Evolutionary conservation across 2,113 vertebrate species (phyloP).

Genomic region (Oncorhynchus masou): DNA sequence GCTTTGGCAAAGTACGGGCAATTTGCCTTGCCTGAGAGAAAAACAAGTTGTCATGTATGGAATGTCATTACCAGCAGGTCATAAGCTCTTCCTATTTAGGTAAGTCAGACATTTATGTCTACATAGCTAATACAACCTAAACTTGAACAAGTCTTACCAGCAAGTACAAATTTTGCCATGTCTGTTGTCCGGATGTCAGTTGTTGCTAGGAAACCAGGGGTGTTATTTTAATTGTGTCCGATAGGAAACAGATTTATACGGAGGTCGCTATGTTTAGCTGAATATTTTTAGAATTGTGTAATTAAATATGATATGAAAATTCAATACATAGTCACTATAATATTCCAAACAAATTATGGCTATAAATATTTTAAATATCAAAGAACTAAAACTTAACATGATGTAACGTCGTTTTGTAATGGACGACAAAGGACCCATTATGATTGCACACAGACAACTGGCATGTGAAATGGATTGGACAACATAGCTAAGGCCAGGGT

Average conservation of each 20-base stretch:
- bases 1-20: slow-evolving; percentile 89
- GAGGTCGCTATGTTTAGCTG: neutral
- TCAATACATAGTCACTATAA: neutral
- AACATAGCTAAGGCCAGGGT: neutral
- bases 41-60: neutral
- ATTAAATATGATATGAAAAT: neutral
- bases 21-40: slow-evolving; percentile 78
- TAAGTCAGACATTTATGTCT: too few species aligned
- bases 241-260: slow-evolving; percentile 2
- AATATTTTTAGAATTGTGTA: neutral
- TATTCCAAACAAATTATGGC: neutral
- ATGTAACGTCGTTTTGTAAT: neutral
- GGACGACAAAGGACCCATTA: neutral
- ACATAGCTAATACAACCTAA: too few species aligned
- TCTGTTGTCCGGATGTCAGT: slow-evolving; percentile 25
- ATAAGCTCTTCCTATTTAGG: too few species aligned
- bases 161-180: slow-evolving; percentile 80
- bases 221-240: slow-evolving; percentile 26
- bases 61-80: neutral
- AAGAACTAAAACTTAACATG: neutral
- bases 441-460: neutral
- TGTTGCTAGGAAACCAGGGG: slow-evolving; percentile 62
- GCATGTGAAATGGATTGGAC: neutral
- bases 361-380: neutral
- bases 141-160: slow-evolving; percentile 60